These are phyloP conservation scores for Drosophila serrata DNA, from an alignment of 1,140 invertebrate genomes.

Conservation along the genomic window DNA sequence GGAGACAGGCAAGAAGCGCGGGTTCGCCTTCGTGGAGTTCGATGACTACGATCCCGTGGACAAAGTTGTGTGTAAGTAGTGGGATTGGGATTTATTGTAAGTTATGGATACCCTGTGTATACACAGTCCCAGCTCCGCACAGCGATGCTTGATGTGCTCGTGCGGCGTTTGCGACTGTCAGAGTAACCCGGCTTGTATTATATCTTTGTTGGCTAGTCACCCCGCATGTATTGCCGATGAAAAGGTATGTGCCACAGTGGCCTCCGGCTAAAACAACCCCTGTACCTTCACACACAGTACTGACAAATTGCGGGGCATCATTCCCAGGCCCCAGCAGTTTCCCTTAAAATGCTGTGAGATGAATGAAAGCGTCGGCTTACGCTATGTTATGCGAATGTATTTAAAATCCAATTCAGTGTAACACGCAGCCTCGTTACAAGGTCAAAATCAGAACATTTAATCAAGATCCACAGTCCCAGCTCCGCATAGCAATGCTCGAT, in stretches of 20 bases:
- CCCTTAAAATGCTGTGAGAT: conserved; percentile 87
- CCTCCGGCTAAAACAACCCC: conserved; percentile 10
- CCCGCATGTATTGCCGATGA: conserved; percentile 59
- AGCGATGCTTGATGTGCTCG: conserved; percentile 60
- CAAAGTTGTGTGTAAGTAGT: conserved; percentile 93
- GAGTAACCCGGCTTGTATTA: conserved; percentile 61
- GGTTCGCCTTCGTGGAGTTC: conserved; percentile 98
- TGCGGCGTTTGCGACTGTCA: conserved; percentile 78
- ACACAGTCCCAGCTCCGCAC: conserved; percentile 77
- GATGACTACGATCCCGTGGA: conserved; percentile 98
- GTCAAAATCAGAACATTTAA: background rate
- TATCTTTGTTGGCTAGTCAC: conserved; percentile 58
- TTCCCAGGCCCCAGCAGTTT: conserved; percentile 20
- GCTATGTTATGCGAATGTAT: conserved; percentile 81
- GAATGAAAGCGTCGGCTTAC: conserved; percentile 73
- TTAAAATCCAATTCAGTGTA: conserved; percentile 54
- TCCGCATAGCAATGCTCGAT: conserved; percentile 78
- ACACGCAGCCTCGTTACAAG: conserved; percentile 81
- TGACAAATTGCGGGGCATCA: conserved; percentile 62
- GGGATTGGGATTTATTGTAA: background rate
- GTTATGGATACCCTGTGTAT: background rate
- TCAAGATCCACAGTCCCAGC: conserved; percentile 68
- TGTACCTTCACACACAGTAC: conserved; percentile 42
- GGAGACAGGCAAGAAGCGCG: conserved; percentile 95
- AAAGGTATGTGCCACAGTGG: conserved; percentile 71